A percentile compares a stretch with the other conserved stretches of the same genome.
phyloP scores from a whole-genome alignment of 2,888 invertebrate genomes.

The Bibio marci region DNA sequence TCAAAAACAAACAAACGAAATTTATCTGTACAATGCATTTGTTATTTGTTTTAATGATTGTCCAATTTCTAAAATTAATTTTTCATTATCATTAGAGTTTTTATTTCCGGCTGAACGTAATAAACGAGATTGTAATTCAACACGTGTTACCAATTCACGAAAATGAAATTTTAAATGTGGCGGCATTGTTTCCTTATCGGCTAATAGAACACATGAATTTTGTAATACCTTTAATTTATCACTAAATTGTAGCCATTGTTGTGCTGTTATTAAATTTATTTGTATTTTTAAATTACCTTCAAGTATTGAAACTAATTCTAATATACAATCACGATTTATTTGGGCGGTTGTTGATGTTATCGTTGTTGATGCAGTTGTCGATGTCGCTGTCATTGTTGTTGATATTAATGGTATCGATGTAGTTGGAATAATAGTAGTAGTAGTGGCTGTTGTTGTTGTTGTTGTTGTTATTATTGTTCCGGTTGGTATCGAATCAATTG shows the following conservation, averaged over 20 bases:
- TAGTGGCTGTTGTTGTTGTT: slow-evolving; percentile 12
- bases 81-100: slow-evolving; percentile 48
- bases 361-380: too few species aligned
- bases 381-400: slow-evolving; percentile 32
- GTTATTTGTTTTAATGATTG: slow-evolving; percentile 30
- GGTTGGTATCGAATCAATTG: slow-evolving; percentile 38
- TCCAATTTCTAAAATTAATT: slow-evolving; percentile 48
- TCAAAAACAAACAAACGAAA: not conserved
- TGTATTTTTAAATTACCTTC: slow-evolving; percentile 45
- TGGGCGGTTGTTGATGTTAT: slow-evolving; percentile 32
- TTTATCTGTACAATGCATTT: slow-evolving; percentile 30
- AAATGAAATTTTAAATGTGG: slow-evolving; percentile 81
- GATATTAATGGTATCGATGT: slow-evolving; percentile 8
- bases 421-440: slow-evolving; percentile 4
- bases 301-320: slow-evolving; percentile 46
- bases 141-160: slow-evolving; percentile 50
- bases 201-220: slow-evolving; percentile 65
- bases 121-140: slow-evolving; percentile 51
- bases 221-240: slow-evolving; percentile 70
- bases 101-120: slow-evolving; percentile 50
- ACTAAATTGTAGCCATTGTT: slow-evolving; percentile 63
- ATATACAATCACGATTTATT: slow-evolving; percentile 36
- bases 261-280: slow-evolving; percentile 31
- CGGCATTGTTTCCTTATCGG: slow-evolving; percentile 58
- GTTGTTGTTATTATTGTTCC: slow-evolving; percentile 35